phyloP scores from a whole-genome alignment of 1,140 invertebrate genomes.

The Melanaphis sacchari region DNA sequence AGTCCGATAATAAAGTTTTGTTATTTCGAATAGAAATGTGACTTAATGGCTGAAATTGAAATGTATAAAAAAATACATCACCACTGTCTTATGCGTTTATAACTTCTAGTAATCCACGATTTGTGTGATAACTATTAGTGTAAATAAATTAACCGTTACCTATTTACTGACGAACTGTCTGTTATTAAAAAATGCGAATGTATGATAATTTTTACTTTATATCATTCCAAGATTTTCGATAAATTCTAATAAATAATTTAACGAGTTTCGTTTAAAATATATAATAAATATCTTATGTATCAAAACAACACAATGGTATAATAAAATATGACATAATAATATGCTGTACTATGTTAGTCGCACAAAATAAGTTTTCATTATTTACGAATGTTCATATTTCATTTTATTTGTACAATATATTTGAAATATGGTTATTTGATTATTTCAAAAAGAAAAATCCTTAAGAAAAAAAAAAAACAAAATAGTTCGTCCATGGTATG shows the following conservation, averaged over 20 bases:
- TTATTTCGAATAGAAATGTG: neutral
- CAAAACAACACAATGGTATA: no score
- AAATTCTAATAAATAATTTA: no score
- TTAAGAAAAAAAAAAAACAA: neutral
- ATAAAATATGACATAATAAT: neutral
- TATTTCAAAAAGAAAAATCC: neutral
- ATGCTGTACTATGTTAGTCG: neutral
- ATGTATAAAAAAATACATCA: neutral
- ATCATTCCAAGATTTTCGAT: no score
- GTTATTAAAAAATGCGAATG: no score
- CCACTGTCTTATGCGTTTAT: neutral
- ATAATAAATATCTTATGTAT: no score
- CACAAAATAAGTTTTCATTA: neutral
- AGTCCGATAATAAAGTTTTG: neutral
- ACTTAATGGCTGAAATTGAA: neutral
- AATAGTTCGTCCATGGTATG: neutral
- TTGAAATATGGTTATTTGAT: neutral
- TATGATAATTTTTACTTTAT: no score
- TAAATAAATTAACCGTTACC: neutral
- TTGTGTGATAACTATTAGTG: neutral
- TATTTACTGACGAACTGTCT: no score
- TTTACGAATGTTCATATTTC: neutral
- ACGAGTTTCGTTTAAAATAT: no score
- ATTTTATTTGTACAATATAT: neutral
- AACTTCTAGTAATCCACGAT: neutral